Evolutionary conservation across 2,113 vertebrate genomes (phyloP).

Genomic region (Lasiurus borealis): DNA sequence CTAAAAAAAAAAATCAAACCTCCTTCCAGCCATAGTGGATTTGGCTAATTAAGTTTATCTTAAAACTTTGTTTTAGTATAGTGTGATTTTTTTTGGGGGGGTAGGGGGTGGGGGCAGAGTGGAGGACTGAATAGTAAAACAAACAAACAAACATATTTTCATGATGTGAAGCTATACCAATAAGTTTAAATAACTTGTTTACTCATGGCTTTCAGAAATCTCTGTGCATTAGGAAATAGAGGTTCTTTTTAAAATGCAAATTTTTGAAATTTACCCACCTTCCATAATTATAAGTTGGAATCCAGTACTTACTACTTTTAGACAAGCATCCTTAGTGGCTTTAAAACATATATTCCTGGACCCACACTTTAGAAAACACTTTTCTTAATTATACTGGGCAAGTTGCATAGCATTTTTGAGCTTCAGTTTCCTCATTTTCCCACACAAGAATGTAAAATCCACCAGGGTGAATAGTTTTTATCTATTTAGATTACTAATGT

Average conservation of each 20-base stretch:
- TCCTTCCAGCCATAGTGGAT: neutral
- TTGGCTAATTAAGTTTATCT: neutral
- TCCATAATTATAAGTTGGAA: neutral
- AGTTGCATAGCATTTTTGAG: neutral
- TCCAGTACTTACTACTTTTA: neutral
- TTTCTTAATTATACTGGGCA: neutral
- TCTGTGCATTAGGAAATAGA: neutral
- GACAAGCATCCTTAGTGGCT: neutral
- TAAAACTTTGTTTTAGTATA: neutral
- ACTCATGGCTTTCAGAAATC: neutral
- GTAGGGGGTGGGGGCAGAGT: too few species aligned
- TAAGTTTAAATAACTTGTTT: neutral
- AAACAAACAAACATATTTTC: neutral
- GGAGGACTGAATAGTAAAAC: neutral
- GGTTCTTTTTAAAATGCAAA: neutral
- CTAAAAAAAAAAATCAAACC: neutral
- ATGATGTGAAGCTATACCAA: neutral
- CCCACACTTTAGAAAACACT: neutral
- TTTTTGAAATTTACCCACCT: neutral
- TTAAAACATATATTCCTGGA: neutral
- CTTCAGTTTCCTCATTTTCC: neutral
- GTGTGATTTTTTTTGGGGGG: too few species aligned
- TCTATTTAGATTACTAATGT: neutral
- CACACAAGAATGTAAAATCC: neutral
- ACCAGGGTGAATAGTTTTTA: neutral